These are phyloP conservation scores for Ptycholaimellus sp. DNA, from an alignment of 2,888 invertebrate species.

Conservation along the genomic window DNA sequence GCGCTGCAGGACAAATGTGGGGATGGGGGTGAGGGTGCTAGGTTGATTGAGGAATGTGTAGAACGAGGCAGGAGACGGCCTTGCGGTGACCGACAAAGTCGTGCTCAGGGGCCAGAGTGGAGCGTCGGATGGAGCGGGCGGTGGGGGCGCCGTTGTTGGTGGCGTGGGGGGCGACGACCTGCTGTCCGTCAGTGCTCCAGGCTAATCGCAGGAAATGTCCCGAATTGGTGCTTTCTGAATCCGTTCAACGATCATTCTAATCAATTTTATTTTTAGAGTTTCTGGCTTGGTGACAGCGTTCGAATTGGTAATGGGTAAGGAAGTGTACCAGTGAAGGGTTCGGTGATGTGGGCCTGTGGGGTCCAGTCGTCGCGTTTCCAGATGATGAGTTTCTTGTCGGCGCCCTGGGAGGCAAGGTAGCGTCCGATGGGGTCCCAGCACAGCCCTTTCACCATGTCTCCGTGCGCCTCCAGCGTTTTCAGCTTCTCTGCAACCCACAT, in stretches of 20 bases:
- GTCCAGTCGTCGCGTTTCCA: too few relatives aligned
- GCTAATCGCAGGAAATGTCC: too few relatives aligned
- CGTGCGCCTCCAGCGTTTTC: constrained; percentile 41
- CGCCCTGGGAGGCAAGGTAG: constrained; percentile 63
- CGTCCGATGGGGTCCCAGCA: constrained; percentile 97
- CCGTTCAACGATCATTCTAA: too few relatives aligned
- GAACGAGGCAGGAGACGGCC: constrained; percentile 69
- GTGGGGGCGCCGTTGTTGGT: constrained; percentile 96
- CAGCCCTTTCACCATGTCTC: constrained; percentile 53
- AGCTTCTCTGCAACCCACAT: constrained; percentile 29
- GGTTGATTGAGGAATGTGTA: too few relatives aligned
- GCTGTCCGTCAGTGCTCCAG: constrained; percentile 93
- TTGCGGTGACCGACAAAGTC: constrained; percentile 95
- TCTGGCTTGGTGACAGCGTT: too few relatives aligned
- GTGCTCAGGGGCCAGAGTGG: constrained; percentile 74
- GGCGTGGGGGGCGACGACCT: constrained; percentile 83
- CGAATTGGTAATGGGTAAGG: too few relatives aligned
- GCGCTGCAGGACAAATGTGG: too few relatives aligned
- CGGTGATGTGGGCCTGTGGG: too few relatives aligned
- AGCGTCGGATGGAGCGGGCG: constrained; percentile 67
- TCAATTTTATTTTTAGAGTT: too few relatives aligned
- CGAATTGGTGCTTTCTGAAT: too few relatives aligned
- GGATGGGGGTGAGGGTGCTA: too few relatives aligned
- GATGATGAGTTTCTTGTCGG: constrained; percentile 39
- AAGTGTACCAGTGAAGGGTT: too few relatives aligned